Conservation (phyloP, 30 jellyfish, hydroid and myxozoan genomes). For the Rhopilema esculentum region DNA sequence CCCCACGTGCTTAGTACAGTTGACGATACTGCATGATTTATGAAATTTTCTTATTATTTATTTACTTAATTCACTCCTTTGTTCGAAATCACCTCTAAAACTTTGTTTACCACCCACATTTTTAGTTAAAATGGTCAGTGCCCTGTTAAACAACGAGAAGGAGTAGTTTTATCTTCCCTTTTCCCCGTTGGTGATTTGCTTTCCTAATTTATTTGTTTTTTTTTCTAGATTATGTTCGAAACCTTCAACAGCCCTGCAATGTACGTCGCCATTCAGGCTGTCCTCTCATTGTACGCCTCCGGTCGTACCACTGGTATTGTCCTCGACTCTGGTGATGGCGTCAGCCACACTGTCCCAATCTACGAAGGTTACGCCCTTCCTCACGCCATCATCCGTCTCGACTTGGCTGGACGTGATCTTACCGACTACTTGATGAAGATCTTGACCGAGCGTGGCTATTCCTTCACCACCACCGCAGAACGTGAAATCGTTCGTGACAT, state of each 20-base stretch:
- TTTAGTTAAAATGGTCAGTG: no score
- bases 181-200: not conserved
- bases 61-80: no score
- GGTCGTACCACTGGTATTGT: constrained; percentile 99
- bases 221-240: constrained; percentile 92
- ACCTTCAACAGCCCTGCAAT: constrained; percentile 99
- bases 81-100: no score
- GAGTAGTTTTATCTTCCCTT: not conserved
- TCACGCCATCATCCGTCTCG: constrained; percentile 99
- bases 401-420: constrained; percentile 99
- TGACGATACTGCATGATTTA: no score
- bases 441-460: constrained; percentile 99
- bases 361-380: constrained; percentile 99
- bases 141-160: not conserved
- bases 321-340: constrained; percentile 99
- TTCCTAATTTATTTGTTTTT: not conserved
- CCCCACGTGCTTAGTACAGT: no score
- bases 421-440: constrained; percentile 99
- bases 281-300: constrained; percentile 99
- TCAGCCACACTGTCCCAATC: constrained; percentile 99
- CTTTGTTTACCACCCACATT: no score
- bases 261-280: constrained; percentile 99
- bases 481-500: constrained; percentile 99
- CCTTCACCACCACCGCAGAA: constrained; percentile 99
- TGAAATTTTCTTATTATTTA: no score